Evolutionary conservation across 2,888 invertebrate species (phyloP).

Genomic region (Clistopyga incitator): DNA sequence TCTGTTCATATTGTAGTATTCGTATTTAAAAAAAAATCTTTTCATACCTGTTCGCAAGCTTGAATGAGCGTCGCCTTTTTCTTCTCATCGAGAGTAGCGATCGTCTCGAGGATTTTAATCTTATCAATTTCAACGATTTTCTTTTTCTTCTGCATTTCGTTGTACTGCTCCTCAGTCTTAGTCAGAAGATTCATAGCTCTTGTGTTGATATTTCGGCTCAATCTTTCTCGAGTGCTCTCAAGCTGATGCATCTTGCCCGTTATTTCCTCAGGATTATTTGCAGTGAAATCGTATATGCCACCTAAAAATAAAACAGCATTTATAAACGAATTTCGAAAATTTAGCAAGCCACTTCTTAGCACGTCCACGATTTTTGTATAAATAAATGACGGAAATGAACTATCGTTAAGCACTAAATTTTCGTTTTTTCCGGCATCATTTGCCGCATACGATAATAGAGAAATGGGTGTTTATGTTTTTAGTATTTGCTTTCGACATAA

Average conservation of each 20-base stretch:
- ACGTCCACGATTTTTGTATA: too few species aligned
- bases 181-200: constrained; percentile 94
- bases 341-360: too few species aligned
- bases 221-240: constrained; percentile 87
- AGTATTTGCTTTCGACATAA: too few species aligned
- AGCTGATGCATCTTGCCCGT: constrained; percentile 86
- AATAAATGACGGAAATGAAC: too few species aligned
- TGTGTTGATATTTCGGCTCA: constrained; percentile 91
- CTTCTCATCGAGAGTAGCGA: constrained; percentile 95
- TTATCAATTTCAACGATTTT: constrained; percentile 91
- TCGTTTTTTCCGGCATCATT: too few species aligned
- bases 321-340: too few species aligned
- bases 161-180: constrained; percentile 93
- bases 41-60: constrained; percentile 90
- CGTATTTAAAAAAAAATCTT: not conserved
- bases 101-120: constrained; percentile 90
- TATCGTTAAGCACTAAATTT: too few species aligned
- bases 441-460: too few species aligned
- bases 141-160: constrained; percentile 89
- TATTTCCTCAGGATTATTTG: constrained; percentile 87
- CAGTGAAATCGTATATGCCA: constrained; percentile 89
- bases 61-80: constrained; percentile 92
- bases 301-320: constrained; percentile 81
- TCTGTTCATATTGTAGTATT: not conserved
- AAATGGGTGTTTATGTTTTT: too few species aligned